Conservation (phyloP, 2,888 invertebrate species). For the Branchipolynoe longqiensis region DNA sequence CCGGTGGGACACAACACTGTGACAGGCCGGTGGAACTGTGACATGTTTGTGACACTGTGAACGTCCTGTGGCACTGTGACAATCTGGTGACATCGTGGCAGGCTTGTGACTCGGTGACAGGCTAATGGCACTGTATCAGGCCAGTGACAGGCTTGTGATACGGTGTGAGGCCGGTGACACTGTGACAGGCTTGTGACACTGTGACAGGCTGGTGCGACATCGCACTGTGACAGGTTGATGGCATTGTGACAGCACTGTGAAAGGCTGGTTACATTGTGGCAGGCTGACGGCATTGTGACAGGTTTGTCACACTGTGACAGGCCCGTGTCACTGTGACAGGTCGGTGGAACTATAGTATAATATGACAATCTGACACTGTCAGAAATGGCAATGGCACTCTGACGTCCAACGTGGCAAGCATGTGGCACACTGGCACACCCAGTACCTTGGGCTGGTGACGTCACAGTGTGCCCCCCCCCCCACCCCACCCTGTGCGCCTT, state of each 20-base stretch:
- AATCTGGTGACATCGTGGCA: neutral
- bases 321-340: slow-evolving; percentile 16
- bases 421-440: no score
- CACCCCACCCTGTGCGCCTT: no score
- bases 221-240: neutral
- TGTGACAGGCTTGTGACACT: slow-evolving; percentile 15
- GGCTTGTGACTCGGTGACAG: neutral
- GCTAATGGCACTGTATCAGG: neutral
- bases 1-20: no score
- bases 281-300: neutral
- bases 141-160: neutral
- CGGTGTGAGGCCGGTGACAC: neutral
- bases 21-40: no score
- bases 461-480: no score
- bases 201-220: neutral
- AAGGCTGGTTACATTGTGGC: neutral
- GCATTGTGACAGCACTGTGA: neutral
- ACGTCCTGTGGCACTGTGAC: neutral
- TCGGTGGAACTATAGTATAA: neutral
- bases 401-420: no score
- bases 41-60: neutral
- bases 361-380: no score
- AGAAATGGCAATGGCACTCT: no score
- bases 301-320: slow-evolving; percentile 18
- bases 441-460: no score